phyloP scores from a whole-genome alignment of 2,888 invertebrate species.

The Phyllotreta striolata region DNA sequence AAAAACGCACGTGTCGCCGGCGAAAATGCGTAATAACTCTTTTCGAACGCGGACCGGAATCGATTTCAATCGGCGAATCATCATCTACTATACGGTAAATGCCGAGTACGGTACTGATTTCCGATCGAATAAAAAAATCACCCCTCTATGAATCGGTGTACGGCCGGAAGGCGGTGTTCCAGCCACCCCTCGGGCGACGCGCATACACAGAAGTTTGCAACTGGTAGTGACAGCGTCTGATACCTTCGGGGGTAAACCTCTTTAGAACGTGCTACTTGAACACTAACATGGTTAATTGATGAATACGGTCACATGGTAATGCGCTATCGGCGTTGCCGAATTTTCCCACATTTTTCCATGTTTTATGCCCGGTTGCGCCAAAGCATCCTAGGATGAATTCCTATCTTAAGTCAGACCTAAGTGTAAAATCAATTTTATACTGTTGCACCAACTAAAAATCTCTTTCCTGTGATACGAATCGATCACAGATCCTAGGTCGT shows the following conservation, averaged over 20 bases:
- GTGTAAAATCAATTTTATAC: too few relatives aligned
- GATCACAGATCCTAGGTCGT: too few relatives aligned
- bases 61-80: too few relatives aligned
- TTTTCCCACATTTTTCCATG: neutral
- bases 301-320: slow-evolving; percentile 34
- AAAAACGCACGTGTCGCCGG: slow-evolving; percentile 32
- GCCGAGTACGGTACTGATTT: too few relatives aligned
- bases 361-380: too few relatives aligned
- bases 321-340: slow-evolving; percentile 2
- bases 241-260: slow-evolving; percentile 48
- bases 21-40: slow-evolving; percentile 31
- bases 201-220: slow-evolving; percentile 35
- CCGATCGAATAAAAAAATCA: slow-evolving; percentile 34
- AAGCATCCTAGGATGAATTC: too few relatives aligned
- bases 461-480: too few relatives aligned
- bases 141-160: slow-evolving; percentile 36
- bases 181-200: slow-evolving; percentile 41
- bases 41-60: slow-evolving; percentile 10
- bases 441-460: too few relatives aligned
- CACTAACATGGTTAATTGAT: slow-evolving; percentile 52
- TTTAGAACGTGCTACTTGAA: slow-evolving; percentile 48
- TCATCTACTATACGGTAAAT: too few relatives aligned
- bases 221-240: slow-evolving; percentile 51
- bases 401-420: too few relatives aligned
- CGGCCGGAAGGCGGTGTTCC: slow-evolving; percentile 31